These are phyloP conservation scores for Aleadryas rufinucha DNA, from an alignment of 2,113 vertebrate species.

Conservation along the genomic window DNA sequence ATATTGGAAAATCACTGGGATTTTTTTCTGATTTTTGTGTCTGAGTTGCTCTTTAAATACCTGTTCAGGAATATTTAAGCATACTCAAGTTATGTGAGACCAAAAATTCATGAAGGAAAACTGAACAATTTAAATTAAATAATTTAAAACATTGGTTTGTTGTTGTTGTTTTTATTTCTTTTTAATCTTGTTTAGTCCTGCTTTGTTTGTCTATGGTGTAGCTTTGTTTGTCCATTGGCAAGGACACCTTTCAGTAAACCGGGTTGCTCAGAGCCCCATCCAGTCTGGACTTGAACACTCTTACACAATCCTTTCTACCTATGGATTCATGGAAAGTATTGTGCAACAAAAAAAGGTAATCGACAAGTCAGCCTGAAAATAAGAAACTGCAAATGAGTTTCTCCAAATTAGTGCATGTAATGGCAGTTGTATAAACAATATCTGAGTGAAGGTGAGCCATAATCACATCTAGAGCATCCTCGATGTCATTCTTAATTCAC, in stretches of 20 bases:
- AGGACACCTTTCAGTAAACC: neutral
- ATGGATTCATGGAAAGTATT: neutral
- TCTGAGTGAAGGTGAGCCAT: neutral
- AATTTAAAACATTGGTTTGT: rapidly evolving
- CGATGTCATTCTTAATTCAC: neutral
- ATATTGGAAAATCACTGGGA: rapidly evolving
- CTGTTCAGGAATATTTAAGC: neutral
- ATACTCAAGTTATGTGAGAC: neutral
- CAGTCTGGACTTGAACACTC: neutral
- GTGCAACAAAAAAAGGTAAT: neutral
- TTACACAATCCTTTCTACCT: neutral
- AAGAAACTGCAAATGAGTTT: neutral
- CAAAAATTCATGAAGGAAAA: neutral
- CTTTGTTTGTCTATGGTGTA: neutral
- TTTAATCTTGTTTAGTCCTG: neutral
- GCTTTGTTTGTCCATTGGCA: neutral
- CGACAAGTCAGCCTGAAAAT: neutral
- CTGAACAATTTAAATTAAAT: neutral
- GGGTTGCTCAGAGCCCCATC: neutral
- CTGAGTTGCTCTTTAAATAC: neutral
- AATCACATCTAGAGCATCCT: neutral
- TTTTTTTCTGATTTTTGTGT: neutral
- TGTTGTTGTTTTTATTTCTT: neutral
- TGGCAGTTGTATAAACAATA: neutral
- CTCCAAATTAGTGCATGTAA: neutral